These are phyloP conservation scores for Cottoperca gobio DNA, from an alignment of 2,797 vertebrate species.

Conservation along the genomic window DNA sequence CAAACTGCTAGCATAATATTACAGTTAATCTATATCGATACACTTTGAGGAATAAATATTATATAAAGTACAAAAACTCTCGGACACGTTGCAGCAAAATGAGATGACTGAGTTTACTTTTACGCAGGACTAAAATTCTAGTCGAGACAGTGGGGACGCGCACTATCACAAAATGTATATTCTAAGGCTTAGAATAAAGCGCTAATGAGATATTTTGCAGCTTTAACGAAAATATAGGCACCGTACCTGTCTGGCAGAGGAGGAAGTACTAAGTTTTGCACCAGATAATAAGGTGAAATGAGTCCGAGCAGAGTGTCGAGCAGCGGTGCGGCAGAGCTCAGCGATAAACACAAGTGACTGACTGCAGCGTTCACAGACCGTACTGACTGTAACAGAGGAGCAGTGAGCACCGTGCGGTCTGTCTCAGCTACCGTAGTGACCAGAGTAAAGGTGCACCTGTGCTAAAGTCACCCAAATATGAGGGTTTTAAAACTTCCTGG, in stretches of 20 bases:
- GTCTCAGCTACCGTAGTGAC: conserved; percentile 31
- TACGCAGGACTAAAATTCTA: conserved; percentile 27
- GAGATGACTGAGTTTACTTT: conserved; percentile 10
- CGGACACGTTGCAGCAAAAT: conserved; percentile 18
- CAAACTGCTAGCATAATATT: not conserved
- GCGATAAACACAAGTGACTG: conserved; percentile 42
- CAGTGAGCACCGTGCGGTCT: not conserved
- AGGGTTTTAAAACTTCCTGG: not conserved
- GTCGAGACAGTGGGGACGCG: not conserved
- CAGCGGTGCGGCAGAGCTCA: conserved; percentile 34
- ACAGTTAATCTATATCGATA: not conserved
- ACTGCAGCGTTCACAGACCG: conserved; percentile 75
- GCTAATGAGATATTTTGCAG: accelerated
- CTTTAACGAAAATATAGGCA: not conserved
- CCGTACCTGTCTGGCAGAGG: conserved; percentile 36
- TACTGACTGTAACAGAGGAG: not conserved
- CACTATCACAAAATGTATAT: not conserved
- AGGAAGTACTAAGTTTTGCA: not conserved
- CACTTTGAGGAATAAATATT: accelerated
- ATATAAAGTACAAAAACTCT: not conserved
- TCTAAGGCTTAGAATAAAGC: conserved; percentile 11
- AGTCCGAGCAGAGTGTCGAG: not conserved
- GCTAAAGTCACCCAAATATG: not conserved
- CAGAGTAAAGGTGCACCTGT: not conserved
- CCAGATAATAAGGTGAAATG: not conserved